These are phyloP conservation scores for Oenanthe oenanthe DNA, from an alignment of 2,113 vertebrate genomes.

Conservation along the genomic window DNA sequence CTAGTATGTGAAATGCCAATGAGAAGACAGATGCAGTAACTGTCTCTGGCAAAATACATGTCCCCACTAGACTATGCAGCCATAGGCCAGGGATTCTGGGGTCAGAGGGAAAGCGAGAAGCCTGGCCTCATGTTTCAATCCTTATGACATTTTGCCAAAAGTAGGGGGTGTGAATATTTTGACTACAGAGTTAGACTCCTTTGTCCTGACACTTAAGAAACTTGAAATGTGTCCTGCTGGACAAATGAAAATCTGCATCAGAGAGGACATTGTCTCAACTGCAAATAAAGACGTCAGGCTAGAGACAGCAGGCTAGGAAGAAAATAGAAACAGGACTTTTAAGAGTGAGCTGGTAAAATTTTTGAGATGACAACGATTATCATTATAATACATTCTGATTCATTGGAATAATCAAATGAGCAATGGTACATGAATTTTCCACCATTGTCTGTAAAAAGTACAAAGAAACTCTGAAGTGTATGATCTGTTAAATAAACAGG, in stretches of 20 bases:
- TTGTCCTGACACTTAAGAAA: neutral
- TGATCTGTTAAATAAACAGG: neutral
- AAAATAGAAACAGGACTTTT: neutral
- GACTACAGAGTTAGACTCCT: neutral
- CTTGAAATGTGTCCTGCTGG: neutral
- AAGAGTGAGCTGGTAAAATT: neutral
- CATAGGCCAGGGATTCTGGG: neutral
- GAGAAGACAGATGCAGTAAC: neutral
- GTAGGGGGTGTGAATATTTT: neutral
- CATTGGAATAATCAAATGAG: neutral
- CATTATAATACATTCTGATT: neutral
- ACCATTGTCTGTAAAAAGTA: neutral
- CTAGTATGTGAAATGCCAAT: neutral
- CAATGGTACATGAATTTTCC: neutral
- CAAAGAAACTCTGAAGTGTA: neutral
- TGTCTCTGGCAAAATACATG: neutral
- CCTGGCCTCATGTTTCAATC: neutral
- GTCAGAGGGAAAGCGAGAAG: neutral
- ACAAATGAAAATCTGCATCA: neutral
- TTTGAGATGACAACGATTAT: neutral
- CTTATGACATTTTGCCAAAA: neutral
- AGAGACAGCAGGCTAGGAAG: neutral
- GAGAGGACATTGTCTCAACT: neutral
- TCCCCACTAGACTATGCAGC: neutral
- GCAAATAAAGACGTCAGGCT: neutral